phyloP scores from a whole-genome alignment of 2,888 invertebrate genomes.

The Dolichomitus sp. region DNA sequence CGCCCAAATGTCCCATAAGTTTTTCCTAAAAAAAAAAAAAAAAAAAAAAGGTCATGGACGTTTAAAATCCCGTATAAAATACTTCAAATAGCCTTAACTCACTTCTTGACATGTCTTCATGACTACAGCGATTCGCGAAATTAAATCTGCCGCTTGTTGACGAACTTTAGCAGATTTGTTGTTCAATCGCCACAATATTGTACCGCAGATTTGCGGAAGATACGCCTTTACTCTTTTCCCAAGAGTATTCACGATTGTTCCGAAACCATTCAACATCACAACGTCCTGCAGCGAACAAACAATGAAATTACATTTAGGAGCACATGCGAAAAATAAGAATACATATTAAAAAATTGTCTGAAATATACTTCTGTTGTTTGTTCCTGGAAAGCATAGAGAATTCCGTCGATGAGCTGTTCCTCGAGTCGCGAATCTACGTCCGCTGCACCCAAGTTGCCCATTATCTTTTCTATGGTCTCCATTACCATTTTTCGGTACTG shows the following conservation, averaged over 20 bases:
- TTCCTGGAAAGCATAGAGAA: slow-evolving; percentile 99
- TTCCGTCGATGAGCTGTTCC: slow-evolving; percentile 99
- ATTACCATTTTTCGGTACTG: slow-evolving; percentile 99
- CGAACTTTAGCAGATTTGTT: slow-evolving; percentile 99
- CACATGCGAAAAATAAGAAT: not conserved
- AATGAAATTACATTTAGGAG: not conserved
- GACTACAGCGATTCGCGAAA: slow-evolving; percentile 98
- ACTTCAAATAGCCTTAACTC: slow-evolving; percentile 61
- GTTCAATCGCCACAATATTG: slow-evolving; percentile 99
- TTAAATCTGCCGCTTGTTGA: slow-evolving; percentile 99
- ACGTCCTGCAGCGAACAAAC: slow-evolving; percentile 91
- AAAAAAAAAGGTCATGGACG: slow-evolving; percentile 60
- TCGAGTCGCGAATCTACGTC: slow-evolving; percentile 99
- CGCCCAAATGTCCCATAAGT: slow-evolving; percentile 99
- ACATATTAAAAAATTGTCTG: not conserved
- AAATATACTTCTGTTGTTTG: slow-evolving; percentile 96
- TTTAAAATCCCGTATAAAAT: no score
- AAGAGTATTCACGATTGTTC: slow-evolving; percentile 99
- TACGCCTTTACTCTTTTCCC: slow-evolving; percentile 99
- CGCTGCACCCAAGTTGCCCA: slow-evolving; percentile 98
- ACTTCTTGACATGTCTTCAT: slow-evolving; percentile 99
- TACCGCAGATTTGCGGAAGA: slow-evolving; percentile 99
- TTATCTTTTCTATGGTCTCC: slow-evolving; percentile 99
- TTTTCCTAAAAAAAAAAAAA: slow-evolving; percentile 91
- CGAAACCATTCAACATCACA: slow-evolving; percentile 99